Conservation (phyloP, 2,888 invertebrate species). For the Oeneis ivallda region DNA sequence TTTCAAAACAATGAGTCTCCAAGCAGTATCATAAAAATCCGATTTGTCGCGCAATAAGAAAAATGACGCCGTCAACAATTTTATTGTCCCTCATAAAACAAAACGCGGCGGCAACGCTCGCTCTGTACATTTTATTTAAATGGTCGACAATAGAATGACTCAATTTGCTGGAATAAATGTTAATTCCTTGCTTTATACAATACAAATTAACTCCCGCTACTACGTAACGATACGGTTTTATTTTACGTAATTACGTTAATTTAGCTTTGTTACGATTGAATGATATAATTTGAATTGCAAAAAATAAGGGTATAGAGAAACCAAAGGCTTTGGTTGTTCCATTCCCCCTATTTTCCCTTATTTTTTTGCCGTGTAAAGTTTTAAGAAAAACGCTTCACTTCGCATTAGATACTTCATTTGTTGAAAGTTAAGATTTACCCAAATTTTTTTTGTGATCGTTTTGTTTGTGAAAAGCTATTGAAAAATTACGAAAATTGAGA, state of each 20-base stretch:
- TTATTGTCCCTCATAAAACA: conserved; percentile 45
- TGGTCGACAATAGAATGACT: conserved; percentile 35
- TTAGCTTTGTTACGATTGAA: conserved; percentile 3
- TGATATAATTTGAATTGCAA: background rate
- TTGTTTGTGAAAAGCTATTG: too few species aligned
- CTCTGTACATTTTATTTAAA: conserved; percentile 38
- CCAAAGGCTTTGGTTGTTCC: background rate
- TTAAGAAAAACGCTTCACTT: too few species aligned
- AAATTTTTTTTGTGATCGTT: too few species aligned
- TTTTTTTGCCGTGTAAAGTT: background rate
- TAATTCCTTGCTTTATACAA: conserved; percentile 32
- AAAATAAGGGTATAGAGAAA: background rate
- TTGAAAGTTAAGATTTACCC: too few species aligned
- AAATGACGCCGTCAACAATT: conserved; percentile 44
- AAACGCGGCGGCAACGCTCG: conserved; percentile 38
- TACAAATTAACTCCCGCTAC: conserved; percentile 29
- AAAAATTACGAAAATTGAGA: too few species aligned
- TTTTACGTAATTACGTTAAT: conserved; percentile 13
- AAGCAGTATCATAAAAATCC: conserved; percentile 41
- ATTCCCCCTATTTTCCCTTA: background rate
- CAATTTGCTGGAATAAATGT: conserved; percentile 36
- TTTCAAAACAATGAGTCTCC: conserved; percentile 21
- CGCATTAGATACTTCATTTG: too few species aligned
- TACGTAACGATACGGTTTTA: conserved; percentile 19
- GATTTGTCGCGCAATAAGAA: conserved; percentile 41